These are phyloP conservation scores for Muricea muricata DNA, from an alignment of 92 coral and sea anemone species.

Conservation along the genomic window DNA sequence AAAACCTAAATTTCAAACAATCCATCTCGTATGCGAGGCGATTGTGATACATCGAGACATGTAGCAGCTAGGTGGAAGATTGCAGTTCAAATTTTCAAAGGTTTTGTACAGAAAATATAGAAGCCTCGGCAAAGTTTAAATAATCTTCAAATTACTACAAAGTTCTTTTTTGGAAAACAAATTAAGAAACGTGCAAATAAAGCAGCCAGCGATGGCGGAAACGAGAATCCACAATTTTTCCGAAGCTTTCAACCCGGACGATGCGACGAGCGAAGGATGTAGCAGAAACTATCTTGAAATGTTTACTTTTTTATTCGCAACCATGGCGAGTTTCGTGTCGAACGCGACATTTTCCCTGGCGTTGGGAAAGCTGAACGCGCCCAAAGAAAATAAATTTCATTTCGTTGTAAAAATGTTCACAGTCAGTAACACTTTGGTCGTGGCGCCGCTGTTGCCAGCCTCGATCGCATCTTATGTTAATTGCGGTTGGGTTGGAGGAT, in stretches of 20 bases:
- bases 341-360: slow-evolving; percentile 76
- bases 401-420: slow-evolving; percentile 77
- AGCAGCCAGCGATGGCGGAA: neutral
- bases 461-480: slow-evolving; percentile 70
- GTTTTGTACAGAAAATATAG: too few relatives aligned
- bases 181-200: too few relatives aligned
- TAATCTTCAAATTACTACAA: neutral
- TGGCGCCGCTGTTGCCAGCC: slow-evolving; percentile 70
- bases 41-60: too few relatives aligned
- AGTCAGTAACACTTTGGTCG: slow-evolving; percentile 71
- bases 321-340: slow-evolving; percentile 31
- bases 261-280: neutral
- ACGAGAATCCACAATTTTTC: neutral
- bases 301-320: slow-evolving; percentile 20
- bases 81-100: too few relatives aligned
- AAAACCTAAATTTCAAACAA: too few relatives aligned
- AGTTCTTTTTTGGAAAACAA: neutral
- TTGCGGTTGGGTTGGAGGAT: slow-evolving; percentile 83
- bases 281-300: slow-evolving; percentile 29
- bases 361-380: slow-evolving; percentile 78
- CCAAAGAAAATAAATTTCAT: slow-evolving; percentile 73
- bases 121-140: neutral
- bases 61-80: too few relatives aligned
- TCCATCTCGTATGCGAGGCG: too few relatives aligned
- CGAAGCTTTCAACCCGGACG: neutral